phyloP scores from a whole-genome alignment of 2,113 vertebrate genomes.

The Columbina picui region DNA sequence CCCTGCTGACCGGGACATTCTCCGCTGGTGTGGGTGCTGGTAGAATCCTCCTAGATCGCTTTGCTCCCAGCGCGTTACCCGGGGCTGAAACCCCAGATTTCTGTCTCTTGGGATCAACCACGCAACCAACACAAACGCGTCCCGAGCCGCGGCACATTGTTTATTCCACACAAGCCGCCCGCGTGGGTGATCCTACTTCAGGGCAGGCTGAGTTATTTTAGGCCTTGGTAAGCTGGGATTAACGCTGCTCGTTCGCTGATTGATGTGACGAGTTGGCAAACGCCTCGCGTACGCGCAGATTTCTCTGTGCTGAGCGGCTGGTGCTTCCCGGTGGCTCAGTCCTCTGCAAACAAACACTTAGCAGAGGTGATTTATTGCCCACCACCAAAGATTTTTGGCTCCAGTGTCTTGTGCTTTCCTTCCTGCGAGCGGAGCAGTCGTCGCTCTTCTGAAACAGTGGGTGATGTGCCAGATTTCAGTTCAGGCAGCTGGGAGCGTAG shows the following conservation, averaged over 20 bases:
- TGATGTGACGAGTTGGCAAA: neutral
- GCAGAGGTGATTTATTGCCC: neutral
- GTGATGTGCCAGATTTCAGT: neutral
- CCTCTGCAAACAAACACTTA: neutral
- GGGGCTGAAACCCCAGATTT: neutral
- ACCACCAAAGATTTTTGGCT: neutral
- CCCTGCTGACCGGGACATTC: neutral
- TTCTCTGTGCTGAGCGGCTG: neutral
- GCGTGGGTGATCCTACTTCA: neutral
- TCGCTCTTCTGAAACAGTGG: neutral
- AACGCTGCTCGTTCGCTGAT: neutral
- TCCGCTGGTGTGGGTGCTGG: neutral
- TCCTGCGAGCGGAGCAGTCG: neutral
- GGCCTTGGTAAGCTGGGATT: neutral
- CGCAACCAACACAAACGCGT: neutral
- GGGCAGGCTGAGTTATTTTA: neutral
- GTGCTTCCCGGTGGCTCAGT: neutral
- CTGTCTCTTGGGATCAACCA: neutral
- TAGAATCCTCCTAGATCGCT: neutral
- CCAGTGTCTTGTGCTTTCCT: neutral
- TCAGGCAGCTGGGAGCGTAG: neutral
- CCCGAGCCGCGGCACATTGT: rapidly evolving
- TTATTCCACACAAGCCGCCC: neutral
- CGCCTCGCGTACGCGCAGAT: neutral
- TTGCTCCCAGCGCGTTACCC: neutral